Evolutionary conservation across 2,888 invertebrate genomes (phyloP).

Genomic region (Drosophila seclusa): DNA sequence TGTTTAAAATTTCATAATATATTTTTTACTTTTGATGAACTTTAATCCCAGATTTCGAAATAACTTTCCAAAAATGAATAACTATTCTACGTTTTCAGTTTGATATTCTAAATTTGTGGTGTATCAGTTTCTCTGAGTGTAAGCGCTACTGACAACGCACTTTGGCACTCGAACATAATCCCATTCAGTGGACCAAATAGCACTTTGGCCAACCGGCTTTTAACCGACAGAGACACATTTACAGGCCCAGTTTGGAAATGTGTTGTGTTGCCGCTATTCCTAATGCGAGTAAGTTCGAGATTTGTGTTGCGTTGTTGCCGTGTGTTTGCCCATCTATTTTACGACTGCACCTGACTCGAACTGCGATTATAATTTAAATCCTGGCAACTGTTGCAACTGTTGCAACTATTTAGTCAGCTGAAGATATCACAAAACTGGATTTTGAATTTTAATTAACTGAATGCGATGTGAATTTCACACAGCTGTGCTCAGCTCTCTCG

Average conservation of each 20-base stretch:
- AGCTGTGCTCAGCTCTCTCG: background rate
- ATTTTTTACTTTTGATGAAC: background rate
- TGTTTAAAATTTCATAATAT: accelerated
- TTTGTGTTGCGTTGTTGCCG: conserved; percentile 27
- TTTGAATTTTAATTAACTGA: background rate
- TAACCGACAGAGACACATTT: conserved; percentile 8
- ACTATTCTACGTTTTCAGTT: background rate
- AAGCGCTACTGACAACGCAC: conserved; percentile 31
- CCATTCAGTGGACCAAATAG: conserved; percentile 26
- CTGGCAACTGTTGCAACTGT: background rate
- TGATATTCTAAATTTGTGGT: background rate
- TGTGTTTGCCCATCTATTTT: background rate
- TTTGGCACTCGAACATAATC: conserved; percentile 51
- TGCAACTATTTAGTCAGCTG: background rate
- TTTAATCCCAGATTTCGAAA: background rate
- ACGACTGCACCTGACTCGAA: background rate
- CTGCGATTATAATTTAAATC: background rate
- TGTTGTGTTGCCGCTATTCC: conserved; percentile 2
- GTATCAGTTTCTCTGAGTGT: conserved; percentile 2
- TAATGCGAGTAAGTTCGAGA: conserved; percentile 32
- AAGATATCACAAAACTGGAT: background rate
- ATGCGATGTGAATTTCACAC: background rate
- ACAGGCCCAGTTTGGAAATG: background rate
- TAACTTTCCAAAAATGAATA: background rate
- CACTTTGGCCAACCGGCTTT: conserved; percentile 29